These are phyloP conservation scores for Odobenus rosmarus DNA, from an alignment of 2,113 vertebrate genomes.

Conservation along the genomic window DNA sequence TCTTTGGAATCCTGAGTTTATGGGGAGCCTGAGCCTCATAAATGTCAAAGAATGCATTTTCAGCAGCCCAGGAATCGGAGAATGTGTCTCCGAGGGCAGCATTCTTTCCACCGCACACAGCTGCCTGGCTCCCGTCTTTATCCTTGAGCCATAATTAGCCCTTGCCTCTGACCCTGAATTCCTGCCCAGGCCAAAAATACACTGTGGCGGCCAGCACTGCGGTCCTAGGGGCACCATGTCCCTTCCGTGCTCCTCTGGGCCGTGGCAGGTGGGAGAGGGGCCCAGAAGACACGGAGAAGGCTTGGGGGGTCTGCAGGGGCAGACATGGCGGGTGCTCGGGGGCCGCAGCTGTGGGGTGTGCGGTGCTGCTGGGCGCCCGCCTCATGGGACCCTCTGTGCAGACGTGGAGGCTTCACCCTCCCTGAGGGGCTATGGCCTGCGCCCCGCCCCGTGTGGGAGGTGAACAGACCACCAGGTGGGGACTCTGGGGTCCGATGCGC, in stretches of 20 bases:
- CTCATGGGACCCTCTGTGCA: constrained; percentile 22
- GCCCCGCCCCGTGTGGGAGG: accelerated
- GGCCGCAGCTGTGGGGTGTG: accelerated
- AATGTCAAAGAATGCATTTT: background rate
- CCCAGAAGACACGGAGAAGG: accelerated
- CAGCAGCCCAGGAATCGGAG: background rate
- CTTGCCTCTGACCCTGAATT: background rate
- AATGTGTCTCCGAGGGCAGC: background rate
- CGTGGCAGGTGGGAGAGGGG: background rate
- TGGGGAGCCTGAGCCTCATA: background rate
- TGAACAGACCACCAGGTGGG: accelerated
- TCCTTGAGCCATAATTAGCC: constrained; percentile 28
- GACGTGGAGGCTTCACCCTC: constrained; percentile 2
- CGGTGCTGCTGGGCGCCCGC: background rate
- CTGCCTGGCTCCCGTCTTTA: background rate
- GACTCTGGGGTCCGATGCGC: accelerated
- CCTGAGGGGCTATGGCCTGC: accelerated
- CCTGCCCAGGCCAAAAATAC: background rate
- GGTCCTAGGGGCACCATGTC: accelerated
- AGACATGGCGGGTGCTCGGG: background rate
- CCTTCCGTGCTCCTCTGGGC: background rate
- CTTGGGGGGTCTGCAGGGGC: background rate
- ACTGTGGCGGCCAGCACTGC: accelerated
- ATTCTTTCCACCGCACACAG: background rate
- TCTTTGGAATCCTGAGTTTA: constrained; percentile 43